phyloP scores from a whole-genome alignment of 2,113 vertebrate species.

The Alethe castanea region DNA sequence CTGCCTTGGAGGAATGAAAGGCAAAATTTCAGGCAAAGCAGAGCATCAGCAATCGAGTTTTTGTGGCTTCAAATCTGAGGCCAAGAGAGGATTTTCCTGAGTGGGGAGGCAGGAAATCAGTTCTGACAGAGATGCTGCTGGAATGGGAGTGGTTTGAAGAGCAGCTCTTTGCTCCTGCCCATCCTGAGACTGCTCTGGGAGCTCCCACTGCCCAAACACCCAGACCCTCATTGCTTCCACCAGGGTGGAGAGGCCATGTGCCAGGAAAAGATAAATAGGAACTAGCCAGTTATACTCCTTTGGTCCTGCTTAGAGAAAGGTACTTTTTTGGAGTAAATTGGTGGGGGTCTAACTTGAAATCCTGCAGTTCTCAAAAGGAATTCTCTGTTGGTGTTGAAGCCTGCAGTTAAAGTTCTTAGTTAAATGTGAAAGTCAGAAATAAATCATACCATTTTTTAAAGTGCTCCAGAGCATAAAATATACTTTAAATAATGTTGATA shows the following conservation, averaged over 20 bases:
- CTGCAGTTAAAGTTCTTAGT: neutral
- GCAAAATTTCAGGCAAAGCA: neutral
- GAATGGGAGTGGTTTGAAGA: neutral
- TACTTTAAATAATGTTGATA: neutral
- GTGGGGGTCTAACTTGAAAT: neutral
- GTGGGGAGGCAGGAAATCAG: neutral
- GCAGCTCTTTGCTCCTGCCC: neutral
- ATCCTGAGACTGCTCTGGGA: neutral
- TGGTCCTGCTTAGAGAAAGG: neutral
- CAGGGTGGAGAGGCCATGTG: accelerated
- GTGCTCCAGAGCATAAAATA: neutral
- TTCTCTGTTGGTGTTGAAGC: neutral
- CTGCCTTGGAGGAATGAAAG: neutral
- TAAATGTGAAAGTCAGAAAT: neutral
- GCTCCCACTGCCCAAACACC: neutral
- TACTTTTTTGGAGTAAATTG: neutral
- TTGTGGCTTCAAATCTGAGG: neutral
- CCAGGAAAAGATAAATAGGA: neutral
- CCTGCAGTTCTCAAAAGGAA: neutral
- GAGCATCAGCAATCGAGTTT: neutral
- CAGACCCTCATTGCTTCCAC: neutral
- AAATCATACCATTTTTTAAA: neutral
- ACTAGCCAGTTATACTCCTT: neutral
- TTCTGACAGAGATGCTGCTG: neutral
- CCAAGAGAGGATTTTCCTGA: neutral